Base-by-base conservation (phyloP, 2,113 vertebrate species). In the Austrofundulus limnaeus region DNA sequence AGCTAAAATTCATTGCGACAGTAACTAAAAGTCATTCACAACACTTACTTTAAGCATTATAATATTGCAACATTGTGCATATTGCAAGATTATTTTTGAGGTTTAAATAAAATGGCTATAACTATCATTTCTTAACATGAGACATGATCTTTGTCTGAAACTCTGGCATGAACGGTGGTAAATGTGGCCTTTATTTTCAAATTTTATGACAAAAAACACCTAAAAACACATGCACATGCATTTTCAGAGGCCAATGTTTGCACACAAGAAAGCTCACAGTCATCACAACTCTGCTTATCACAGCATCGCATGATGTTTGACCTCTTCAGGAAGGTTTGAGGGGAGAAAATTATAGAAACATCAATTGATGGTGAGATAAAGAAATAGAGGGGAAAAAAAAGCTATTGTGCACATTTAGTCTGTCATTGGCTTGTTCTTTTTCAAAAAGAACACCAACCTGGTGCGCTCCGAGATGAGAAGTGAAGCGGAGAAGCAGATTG, bases 281-380 rank as follows among this genome's bases (percentile, higher is more conserved):
- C 54, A 49, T 23, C 1, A 2, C 47, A 63, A 78, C 73, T 81
- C 70, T 76, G 80, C 70, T 80, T 58, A 62, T 64, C 60, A 60
- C 69, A 71, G 41, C 78, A 82, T 75, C 87, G 82, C 86, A 88
- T 84, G 79, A 83, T 87, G 82, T 86, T 83, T 74, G 52, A 79
- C 68, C 68, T 79, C 54, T 72, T 80, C 60, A 75, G 56, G 53
- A 72, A 64, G 61, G 56, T 73, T 71, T 38, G 28, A 52, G 68
- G 45, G 50, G 61, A 34, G 59, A 71, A 49, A 73, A 47, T 28
- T 28, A 28, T 41, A 54, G 17, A 5, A 56, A 19, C 38, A 31
- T 17, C 10, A 5, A 28, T 28, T 28, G 25, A 68, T 47, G 77
- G 55, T 77, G 58, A 78, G 64, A 68, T 43, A 54, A 31, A 65